A percentile compares a stretch with the other conserved stretches of the same genome.
Conservation (phyloP, 2,888 invertebrate species). For the Cosmorhoe ocellata region DNA sequence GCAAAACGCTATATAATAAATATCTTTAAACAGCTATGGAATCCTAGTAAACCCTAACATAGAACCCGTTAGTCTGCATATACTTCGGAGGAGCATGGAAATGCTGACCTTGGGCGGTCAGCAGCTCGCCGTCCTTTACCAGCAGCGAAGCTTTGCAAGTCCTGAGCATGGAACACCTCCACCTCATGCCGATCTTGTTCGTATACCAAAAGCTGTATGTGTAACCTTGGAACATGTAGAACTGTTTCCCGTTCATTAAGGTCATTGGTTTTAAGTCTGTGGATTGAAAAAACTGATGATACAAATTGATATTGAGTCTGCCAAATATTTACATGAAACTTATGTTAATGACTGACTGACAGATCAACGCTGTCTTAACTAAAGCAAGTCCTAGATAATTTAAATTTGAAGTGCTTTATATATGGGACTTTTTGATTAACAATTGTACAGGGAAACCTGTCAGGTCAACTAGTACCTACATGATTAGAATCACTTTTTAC, state of each 20-base stretch:
- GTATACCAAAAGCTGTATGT: slow-evolving; percentile 34
- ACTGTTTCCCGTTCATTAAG: slow-evolving; percentile 19
- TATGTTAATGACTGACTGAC: too few relatives aligned
- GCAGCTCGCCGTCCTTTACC: slow-evolving; percentile 21
- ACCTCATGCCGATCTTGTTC: slow-evolving; percentile 21
- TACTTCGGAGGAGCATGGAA: slow-evolving; percentile 28
- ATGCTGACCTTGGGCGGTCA: slow-evolving; percentile 24
- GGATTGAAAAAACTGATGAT: background rate
- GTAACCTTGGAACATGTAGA: slow-evolving; percentile 37
- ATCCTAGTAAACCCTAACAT: background rate
- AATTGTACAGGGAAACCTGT: too few relatives aligned
- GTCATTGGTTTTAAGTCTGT: slow-evolving; percentile 10
- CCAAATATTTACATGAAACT: too few relatives aligned
- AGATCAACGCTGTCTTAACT: too few relatives aligned
- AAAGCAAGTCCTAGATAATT: too few relatives aligned
- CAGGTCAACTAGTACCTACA: too few relatives aligned
- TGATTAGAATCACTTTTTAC: too few relatives aligned
- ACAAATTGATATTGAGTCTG: too few relatives aligned
- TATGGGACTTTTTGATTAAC: too few relatives aligned
- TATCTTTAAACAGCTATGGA: too few relatives aligned
- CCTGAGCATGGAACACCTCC: slow-evolving; percentile 32
- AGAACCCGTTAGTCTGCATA: slow-evolving; percentile 7
- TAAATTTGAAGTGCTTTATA: too few relatives aligned
- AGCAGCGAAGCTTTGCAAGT: slow-evolving; percentile 33
- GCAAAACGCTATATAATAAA: too few relatives aligned